Evolutionary conservation across 1,140 invertebrate species (phyloP).

Genomic region (Drosophila bocki): DNA sequence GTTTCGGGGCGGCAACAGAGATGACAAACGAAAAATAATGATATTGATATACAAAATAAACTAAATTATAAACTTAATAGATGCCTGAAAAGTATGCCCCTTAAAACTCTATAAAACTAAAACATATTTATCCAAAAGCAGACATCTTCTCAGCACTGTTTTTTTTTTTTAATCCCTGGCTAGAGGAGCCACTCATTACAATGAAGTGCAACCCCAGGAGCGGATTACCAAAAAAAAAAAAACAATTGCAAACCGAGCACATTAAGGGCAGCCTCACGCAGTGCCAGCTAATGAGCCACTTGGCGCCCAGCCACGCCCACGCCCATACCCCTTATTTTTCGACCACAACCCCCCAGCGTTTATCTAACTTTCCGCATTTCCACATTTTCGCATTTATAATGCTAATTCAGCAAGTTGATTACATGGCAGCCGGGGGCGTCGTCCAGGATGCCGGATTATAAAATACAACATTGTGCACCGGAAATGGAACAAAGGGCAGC

Average conservation of each 20-base stretch:
- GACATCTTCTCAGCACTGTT: not conserved
- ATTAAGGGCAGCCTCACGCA: constrained; percentile 71
- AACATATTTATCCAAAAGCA: not conserved
- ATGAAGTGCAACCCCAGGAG: constrained; percentile 41
- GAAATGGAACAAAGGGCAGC: constrained; percentile 64
- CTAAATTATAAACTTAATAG: too few species aligned
- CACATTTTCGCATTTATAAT: constrained; percentile 70
- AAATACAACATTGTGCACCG: constrained; percentile 66
- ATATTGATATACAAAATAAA: too few species aligned
- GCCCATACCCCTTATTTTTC: not conserved
- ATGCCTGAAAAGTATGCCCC: too few species aligned
- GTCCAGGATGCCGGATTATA: constrained; percentile 65
- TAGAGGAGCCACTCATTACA: constrained; percentile 39
- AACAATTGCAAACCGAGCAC: constrained; percentile 48
- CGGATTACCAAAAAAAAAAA: constrained; percentile 31
- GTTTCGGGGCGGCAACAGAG: not conserved
- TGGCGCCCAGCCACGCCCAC: not conserved
- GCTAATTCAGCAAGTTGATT: constrained; percentile 73
- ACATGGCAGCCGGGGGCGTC: constrained; percentile 9
- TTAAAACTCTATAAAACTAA: not conserved
- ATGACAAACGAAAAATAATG: not conserved
- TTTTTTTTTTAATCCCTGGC: constrained; percentile 5
- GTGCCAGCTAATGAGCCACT: constrained; percentile 65
- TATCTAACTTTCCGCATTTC: constrained; percentile 70
- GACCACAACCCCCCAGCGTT: constrained; percentile 28